Evolutionary conservation across 1,140 invertebrate species (phyloP), one percentile per base, ranked within the genome.

Genomic region (Temnothorax nylanderi): DNA sequence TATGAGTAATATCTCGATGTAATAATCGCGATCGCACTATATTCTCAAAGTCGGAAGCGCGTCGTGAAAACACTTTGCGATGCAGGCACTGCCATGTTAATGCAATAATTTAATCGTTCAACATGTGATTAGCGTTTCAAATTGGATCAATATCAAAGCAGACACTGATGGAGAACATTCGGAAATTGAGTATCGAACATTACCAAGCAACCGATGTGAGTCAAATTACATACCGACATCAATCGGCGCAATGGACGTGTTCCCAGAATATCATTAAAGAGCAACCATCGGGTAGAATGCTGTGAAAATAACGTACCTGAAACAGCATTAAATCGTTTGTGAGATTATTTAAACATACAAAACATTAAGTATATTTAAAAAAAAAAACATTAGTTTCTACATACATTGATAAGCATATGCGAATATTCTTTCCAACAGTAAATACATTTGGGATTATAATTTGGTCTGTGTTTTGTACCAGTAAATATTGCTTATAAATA

Each of bases 141-240:
- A 84, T 84, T 84, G 80, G 80, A 84, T 84, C 80, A 16, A 84
- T 84, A 84, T 84, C 80, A 84, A 82, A 84, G 80, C 80, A 84
- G 69, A 84, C 80, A 84, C 54, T 84, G 69, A 74, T 84, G 80
- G 69, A 75, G 80, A 41, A 84, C 80, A 84, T 84, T 84, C 69
- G 80, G 80, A 84, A 84, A 84, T 84, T 84, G 80, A 58, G 80
- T 84, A 84, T 84, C 69, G 80, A 84, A 75, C 80, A 84, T 84
- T 84, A 84, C 54, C 67, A 58, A 82, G 69, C 67, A 82, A 37
- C 80, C 41, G 67, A 54, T 60, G 67, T 74, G 69, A 84, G 80
- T 84, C 44, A 84, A 84, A 84, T 84, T 84, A 84, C 69, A 56
- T 84, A 75, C 54, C 54, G 7, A 72, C 41, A 84, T 84, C 69